Evolutionary conservation across 2,113 vertebrate species (phyloP).

Genomic region (Pantherophis guttatus): DNA sequence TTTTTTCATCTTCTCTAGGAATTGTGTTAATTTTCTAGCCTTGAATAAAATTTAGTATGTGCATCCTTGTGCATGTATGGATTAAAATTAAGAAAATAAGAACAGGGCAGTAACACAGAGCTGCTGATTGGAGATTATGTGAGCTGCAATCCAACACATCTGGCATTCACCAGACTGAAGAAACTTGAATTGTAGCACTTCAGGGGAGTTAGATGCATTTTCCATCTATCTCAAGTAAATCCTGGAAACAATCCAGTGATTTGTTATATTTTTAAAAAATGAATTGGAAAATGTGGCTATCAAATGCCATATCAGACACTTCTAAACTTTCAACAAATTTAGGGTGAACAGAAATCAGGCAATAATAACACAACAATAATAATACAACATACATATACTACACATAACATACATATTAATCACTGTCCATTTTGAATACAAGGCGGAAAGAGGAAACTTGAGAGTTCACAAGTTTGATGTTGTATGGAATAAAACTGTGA

Average conservation of each 20-base stretch:
- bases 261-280: not conserved
- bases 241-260: not conserved
- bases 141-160: not conserved
- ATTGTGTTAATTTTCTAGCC: not conserved
- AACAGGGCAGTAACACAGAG: not conserved
- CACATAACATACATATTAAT: too few species aligned
- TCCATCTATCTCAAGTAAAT: not conserved
- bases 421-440: too few species aligned
- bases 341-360: not conserved
- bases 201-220: not conserved
- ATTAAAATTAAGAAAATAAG: not conserved
- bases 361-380: not conserved
- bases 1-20: not conserved
- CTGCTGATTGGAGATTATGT: not conserved
- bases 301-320: not conserved
- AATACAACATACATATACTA: too few species aligned
- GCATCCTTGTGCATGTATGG: not conserved
- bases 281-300: not conserved
- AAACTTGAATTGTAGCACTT: not conserved
- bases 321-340: not conserved
- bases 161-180: not conserved
- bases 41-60: not conserved
- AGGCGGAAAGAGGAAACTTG: too few species aligned
- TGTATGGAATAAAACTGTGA: not conserved
- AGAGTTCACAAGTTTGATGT: not conserved